Evolutionary conservation across 2,797 vertebrate species (phyloP), one percentile per base, ranked within the genome.

Genomic region (Etheostoma perlongum): DNA sequence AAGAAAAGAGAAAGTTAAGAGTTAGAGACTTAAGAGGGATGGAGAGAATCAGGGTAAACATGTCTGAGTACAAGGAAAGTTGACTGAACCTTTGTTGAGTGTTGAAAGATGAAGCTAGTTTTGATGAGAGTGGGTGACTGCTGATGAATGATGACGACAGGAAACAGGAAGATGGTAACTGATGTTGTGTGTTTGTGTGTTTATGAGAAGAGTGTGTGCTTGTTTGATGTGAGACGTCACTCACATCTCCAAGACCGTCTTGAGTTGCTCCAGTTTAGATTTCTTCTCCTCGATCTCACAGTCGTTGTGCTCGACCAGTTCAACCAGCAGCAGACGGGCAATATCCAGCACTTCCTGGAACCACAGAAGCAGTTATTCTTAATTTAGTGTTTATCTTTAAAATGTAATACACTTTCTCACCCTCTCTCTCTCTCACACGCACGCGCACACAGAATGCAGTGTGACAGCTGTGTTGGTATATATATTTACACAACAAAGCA

Each of bases 201-300:
- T 16, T 27, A 6, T 49, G n/a, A 2, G 48, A 40, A 9, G 21
- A 7, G 21, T 30, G n/a, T 25, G 61, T 65, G 58, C n/a, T 18
- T 23, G 52, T 46, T 6, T 9, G 60, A 49, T 16, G 42, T 54
- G 13, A 52, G 19, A 2, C 2, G 4, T 51, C 2, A 93, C 98
- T 98, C 94, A 99, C 98, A 99, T 99, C 93, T 99, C 98, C 92
- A 99, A 86, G 74, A 99, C 98, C 0, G 97, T 98, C 92, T 99
- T 99, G 69, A 99, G 95, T 75, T 99, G 98, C 62, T 98, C 98
- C 84, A 99, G 93, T 89, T 99, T 99, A 40, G 96, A 98, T 78
- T 96, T 98, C 90, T 97, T 97, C 94, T 99, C 98, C 81, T 98
- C 98, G 0, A 97, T 98, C 91, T 98, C 98, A 61, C 96, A 96